Percentiles rank a stretch among this genome's conserved stretches.
phyloP scores from a whole-genome alignment of 2,888 invertebrate species.

The Brenthis daphne region DNA sequence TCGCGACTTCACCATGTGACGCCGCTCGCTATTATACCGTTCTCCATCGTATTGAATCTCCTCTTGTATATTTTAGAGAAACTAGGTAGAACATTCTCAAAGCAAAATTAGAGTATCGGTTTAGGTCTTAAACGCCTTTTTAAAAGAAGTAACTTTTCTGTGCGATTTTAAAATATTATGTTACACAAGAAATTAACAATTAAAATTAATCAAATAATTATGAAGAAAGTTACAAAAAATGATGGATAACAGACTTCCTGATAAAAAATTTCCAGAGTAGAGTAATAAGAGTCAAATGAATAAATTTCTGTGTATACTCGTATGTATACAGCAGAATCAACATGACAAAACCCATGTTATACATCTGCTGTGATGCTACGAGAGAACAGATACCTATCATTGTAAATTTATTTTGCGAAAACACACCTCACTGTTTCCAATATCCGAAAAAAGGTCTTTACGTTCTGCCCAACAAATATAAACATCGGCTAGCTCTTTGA shows the following conservation, averaged over 20 bases:
- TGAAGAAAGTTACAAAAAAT: no score
- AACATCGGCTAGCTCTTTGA: conserved; percentile 1
- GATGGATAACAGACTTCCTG: no score
- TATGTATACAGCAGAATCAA: neutral
- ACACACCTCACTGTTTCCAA: neutral
- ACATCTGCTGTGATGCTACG: neutral
- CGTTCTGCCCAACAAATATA: conserved; percentile 6
- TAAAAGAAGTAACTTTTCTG: no score
- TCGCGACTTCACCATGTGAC: conserved; percentile 22
- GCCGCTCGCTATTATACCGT: conserved; percentile 16
- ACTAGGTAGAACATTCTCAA: conserved; percentile 1
- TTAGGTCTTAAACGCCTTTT: neutral
- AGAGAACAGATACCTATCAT: neutral
- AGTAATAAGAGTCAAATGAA: no score
- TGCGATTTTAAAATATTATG: no score
- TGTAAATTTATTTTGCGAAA: neutral
- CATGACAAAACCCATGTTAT: neutral
- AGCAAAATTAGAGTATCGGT: neutral
- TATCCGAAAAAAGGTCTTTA: conserved; percentile 1
- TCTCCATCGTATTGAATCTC: conserved; percentile 10
- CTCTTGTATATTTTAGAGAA: conserved; percentile 8
- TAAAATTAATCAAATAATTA: no score
- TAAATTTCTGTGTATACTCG: neutral
- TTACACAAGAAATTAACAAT: no score
- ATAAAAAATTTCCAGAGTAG: no score